Evolutionary conservation across 1,140 invertebrate genomes (phyloP), one percentile per base, ranked within the genome.

Genomic region (Tetragnatha versicolor): DNA sequence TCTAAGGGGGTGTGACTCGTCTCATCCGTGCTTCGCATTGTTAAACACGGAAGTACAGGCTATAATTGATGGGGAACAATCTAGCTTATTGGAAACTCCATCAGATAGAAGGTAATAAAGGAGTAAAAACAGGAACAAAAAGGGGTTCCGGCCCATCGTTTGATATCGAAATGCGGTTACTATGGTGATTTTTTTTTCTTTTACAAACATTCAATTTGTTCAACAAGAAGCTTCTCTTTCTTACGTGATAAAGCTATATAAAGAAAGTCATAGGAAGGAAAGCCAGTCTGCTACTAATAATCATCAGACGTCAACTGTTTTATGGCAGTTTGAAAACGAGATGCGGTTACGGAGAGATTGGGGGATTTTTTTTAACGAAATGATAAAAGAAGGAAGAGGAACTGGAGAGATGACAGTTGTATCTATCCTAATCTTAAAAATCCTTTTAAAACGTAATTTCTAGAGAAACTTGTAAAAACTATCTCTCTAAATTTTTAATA

Each of bases 131-230:
- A 70, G 14, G 20, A 31, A 17, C 2, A 65, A 68, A 70, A 70
- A n/a, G n/a, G n/a, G n/a, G n/a, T n/a, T n/a, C n/a, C n/a, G n/a
- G n/a, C 39, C 33, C 39, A 47, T 69, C 27, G 47, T n/a, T 53
- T n/a, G n/a, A 47, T n/a, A 69, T 69, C 49, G 66, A 69, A 69
- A 27, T 35, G 29, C 14, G 69, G 69, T 73, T 73, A 37, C 69
- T 17, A 73, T 73, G 55, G 37, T 17, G 39, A 73, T 60, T 27
- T 45, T 37, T 45, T 60, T 22, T 5, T 29, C 9, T 42, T 60
- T 20, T 27, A 33, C n/a, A 73, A 73, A 73, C 69, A 73, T 47
- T 60, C 53, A 60, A 29, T 73, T 73, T 58, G 33, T 9, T n/a
- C 42, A 66, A 47, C 63, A 47, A n/a, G 63, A 12, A 14, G 33